phyloP scores from a whole-genome alignment of 2,888 invertebrate species.

The Diarsia mendica region DNA sequence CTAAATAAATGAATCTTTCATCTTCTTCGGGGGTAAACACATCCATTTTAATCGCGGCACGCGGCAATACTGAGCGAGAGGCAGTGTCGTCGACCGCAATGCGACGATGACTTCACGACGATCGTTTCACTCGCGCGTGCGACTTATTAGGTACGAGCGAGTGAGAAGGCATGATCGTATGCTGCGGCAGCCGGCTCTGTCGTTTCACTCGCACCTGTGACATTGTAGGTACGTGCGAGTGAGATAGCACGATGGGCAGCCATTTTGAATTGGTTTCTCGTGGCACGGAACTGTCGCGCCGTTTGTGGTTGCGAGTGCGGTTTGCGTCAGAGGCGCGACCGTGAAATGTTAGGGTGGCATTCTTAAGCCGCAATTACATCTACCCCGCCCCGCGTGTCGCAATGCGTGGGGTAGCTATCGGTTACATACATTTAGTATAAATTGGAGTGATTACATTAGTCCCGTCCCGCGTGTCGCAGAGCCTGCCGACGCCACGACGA shows the following conservation, averaged over 20 bases:
- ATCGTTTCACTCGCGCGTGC: constrained; percentile 8
- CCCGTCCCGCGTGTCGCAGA: too few species aligned
- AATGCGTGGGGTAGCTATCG: too few species aligned
- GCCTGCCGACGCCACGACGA: too few species aligned
- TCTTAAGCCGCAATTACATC: too few species aligned
- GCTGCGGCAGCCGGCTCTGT: background rate
- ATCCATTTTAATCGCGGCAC: constrained; percentile 27
- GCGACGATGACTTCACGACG: too few species aligned
- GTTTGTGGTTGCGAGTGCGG: constrained; percentile 10
- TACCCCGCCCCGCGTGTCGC: too few species aligned
- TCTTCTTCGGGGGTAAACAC: constrained; percentile 28
- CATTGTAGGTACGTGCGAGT: background rate
- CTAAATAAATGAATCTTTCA: constrained; percentile 26
- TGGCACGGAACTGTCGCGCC: background rate
- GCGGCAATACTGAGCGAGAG: constrained; percentile 18
- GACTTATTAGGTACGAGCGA: background rate
- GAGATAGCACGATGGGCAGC: constrained; percentile 5
- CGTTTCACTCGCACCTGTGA: constrained; percentile 8
- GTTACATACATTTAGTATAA: too few species aligned
- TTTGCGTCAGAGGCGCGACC: background rate
- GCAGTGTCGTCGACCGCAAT: constrained; percentile 37
- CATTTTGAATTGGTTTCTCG: constrained; percentile 21
- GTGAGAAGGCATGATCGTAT: constrained; percentile 1
- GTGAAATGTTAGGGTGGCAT: background rate
- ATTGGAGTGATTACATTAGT: too few species aligned